Evolutionary conservation across 2,797 vertebrate genomes (phyloP).

Genomic region (Acanthurus tractus): DNA sequence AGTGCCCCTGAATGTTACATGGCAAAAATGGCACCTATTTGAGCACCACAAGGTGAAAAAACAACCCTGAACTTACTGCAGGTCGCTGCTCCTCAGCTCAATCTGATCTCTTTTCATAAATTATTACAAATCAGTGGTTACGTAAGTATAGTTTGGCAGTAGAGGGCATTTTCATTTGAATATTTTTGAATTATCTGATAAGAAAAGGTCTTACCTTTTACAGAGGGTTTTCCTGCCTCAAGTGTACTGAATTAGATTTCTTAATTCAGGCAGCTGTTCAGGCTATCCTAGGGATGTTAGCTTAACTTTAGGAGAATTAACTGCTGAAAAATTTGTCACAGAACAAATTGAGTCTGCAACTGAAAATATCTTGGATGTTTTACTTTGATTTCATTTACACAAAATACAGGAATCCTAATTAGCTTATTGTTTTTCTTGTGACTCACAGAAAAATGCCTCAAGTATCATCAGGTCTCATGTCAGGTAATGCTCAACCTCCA

Average conservation of each 20-base stretch:
- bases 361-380: background rate
- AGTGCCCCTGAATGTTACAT: constrained; percentile 56
- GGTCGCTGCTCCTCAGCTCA: background rate
- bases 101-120: background rate
- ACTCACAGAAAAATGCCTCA: constrained; percentile 89
- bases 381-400: background rate
- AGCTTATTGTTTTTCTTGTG: background rate
- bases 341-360: constrained; percentile 2
- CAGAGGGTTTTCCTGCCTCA: too few species aligned
- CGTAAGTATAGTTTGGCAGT: too few species aligned
- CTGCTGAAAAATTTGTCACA: background rate
- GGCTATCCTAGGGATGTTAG: background rate
- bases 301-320: constrained; percentile 1
- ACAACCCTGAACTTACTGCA: background rate
- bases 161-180: background rate
- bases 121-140: background rate
- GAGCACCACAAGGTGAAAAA: background rate
- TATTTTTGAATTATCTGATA: too few species aligned
- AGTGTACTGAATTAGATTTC: too few species aligned
- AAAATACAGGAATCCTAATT: background rate
- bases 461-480: constrained; percentile 82
- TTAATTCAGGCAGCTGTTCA: background rate
- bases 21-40: background rate
- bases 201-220: too few species aligned
- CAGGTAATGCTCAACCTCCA: constrained; percentile 61